Conservation (phyloP, 2,888 invertebrate genomes). For the Drosophila merina region DNA sequence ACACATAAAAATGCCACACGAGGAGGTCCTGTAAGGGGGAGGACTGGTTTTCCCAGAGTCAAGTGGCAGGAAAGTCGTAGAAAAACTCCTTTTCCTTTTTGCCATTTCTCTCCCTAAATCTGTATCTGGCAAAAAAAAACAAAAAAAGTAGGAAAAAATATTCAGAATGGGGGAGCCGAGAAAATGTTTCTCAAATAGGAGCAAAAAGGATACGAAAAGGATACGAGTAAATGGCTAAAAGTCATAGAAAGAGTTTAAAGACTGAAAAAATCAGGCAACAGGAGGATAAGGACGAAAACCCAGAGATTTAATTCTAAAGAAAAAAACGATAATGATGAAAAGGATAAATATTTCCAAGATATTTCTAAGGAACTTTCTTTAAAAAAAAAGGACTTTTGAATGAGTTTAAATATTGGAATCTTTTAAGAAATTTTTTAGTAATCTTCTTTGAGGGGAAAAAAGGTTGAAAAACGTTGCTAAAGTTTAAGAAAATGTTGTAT, state of each 20-base stretch:
- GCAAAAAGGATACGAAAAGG: background rate
- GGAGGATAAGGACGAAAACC: background rate
- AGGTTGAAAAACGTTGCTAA: too few species aligned
- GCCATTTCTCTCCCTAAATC: background rate
- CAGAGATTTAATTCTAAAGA: background rate
- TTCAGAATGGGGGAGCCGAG: background rate
- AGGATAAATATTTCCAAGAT: too few species aligned
- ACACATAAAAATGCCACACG: constrained; percentile 39
- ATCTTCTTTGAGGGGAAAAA: too few species aligned
- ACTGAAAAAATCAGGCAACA: background rate
- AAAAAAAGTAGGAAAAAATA: background rate
- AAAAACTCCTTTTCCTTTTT: constrained; percentile 10
- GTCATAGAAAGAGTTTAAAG: background rate
- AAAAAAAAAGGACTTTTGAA: background rate
- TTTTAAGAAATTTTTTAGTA: too few species aligned
- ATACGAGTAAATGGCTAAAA: background rate
- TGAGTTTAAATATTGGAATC: too few species aligned
- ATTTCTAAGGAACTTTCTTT: background rate
- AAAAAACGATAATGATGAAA: too few species aligned
- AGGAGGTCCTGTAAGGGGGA: background rate
- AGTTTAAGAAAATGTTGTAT: too few species aligned
- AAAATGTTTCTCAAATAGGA: background rate
- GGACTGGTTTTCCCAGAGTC: background rate
- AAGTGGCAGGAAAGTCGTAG: constrained; percentile 32
- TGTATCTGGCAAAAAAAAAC: background rate